Evolutionary conservation across 2,888 invertebrate species (phyloP), one percentile per base, ranked within the genome.

Genomic region (Dolichopus griseipennis): DNA sequence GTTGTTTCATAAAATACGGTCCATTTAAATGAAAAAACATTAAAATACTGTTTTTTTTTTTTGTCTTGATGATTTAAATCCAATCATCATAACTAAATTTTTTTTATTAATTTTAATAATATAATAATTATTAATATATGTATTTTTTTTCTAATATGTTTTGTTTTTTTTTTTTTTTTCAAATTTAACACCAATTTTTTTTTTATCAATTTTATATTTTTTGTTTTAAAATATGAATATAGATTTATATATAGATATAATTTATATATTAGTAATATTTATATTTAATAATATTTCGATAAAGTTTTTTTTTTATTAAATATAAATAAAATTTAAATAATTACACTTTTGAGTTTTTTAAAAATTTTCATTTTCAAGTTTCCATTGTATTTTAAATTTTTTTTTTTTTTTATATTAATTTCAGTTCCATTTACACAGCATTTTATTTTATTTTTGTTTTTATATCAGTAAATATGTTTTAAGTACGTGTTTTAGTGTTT

Each of bases 21-120:
- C n/a, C n/a, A n/a, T n/a, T n/a, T n/a, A n/a, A n/a, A n/a, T n/a
- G n/a, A n/a, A n/a, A n/a, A n/a, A n/a, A n/a, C n/a, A n/a, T n/a
- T n/a, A n/a, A n/a, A n/a, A n/a, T n/a, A n/a, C n/a, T n/a, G n/a
- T n/a, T 7, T 43, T 43, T 52, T 15, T 52, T 52, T 1, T 52
- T 52, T 52, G 52, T 52, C 18, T 52, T 52, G 52, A 52, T 52
- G 52, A 52, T 52, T 52, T 52, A 52, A 52, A 52, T 18, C 52
- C 52, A 52, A 52, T n/a, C 52, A 52, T 18, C 52, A 52, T 2
- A 52, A 18, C 52, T 52, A 52, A 52, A 52, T 52, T 52, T 52
- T 52, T 52, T 37, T 37, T 37, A 10, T 12, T 37, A 37, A 37
- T 37, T 37, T 12, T 37, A 10, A 7, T 37, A 37, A 37, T 10